These are phyloP conservation scores for Oxygymnocypris stewartii DNA, from an alignment of 2,113 vertebrate species.

Conservation along the genomic window DNA sequence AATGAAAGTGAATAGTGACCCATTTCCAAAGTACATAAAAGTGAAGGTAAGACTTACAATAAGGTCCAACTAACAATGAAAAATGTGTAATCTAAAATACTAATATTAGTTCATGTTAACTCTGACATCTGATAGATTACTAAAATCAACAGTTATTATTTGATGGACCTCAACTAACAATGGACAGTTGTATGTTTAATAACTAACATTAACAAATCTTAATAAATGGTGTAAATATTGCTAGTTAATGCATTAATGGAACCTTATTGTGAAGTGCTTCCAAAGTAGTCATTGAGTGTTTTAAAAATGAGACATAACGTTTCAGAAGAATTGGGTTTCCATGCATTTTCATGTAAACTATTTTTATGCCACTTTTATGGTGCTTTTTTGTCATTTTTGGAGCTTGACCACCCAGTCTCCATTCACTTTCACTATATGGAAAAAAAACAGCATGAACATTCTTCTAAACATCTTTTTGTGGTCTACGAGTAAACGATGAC, in stretches of 20 bases:
- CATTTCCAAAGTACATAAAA: too few relatives aligned
- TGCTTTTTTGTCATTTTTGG: neutral
- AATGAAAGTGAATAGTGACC: neutral
- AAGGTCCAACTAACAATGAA: neutral
- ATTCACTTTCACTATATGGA: neutral
- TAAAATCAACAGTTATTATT: neutral
- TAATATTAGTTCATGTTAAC: too few relatives aligned
- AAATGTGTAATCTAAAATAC: too few relatives aligned
- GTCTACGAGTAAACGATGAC: neutral
- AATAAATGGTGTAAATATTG: too few relatives aligned
- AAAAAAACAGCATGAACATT: neutral
- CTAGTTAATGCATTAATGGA: neutral
- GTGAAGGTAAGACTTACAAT: too few relatives aligned
- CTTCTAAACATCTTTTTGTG: neutral
- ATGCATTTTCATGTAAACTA: neutral
- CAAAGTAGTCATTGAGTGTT: neutral
- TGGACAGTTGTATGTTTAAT: too few relatives aligned
- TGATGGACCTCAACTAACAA: neutral
- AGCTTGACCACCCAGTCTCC: neutral
- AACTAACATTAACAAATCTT: too few relatives aligned
- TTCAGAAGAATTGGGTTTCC: neutral
- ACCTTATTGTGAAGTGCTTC: neutral
- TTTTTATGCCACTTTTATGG: neutral
- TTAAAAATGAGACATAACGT: neutral
- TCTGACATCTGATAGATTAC: neutral